phyloP scores from a whole-genome alignment of 2,888 invertebrate species.

The Tethea ocularis region DNA sequence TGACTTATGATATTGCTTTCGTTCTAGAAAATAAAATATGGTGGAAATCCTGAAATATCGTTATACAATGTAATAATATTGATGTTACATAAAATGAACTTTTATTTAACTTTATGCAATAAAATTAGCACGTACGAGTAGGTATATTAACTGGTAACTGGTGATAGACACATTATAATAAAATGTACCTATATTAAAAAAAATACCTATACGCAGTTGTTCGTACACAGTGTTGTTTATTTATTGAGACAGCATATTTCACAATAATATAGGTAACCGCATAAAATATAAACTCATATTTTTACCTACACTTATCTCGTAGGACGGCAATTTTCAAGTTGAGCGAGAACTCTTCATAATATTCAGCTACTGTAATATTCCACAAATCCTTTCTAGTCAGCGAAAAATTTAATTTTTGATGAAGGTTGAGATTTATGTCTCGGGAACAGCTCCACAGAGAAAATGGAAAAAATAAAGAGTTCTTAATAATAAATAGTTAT shows the following conservation, averaged over 20 bases:
- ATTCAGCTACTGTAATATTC: constrained; percentile 28
- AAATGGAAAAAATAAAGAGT: constrained; percentile 7
- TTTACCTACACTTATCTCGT: constrained; percentile 7
- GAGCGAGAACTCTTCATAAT: constrained; percentile 23
- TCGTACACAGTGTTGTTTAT: not conserved
- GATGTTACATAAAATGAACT: too few relatives aligned
- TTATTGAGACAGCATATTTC: not conserved
- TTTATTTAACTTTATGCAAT: too few relatives aligned
- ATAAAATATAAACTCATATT: not conserved
- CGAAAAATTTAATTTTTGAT: constrained; percentile 32
- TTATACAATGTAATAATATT: too few relatives aligned
- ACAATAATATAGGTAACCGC: not conserved
- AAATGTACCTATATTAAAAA: too few relatives aligned
- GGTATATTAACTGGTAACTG: too few relatives aligned
- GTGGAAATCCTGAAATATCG: too few relatives aligned
- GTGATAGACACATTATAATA: too few relatives aligned
- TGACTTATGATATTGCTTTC: too few relatives aligned
- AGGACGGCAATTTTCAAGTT: constrained; percentile 24
- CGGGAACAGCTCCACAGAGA: constrained; percentile 10
- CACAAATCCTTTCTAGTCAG: constrained; percentile 30
- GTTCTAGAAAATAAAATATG: too few relatives aligned
- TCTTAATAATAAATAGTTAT: constrained; percentile 5
- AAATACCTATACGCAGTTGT: too few relatives aligned
- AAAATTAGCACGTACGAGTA: too few relatives aligned
- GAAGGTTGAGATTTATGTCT: constrained; percentile 30